Base-by-base conservation (phyloP, 2,888 invertebrate genomes). In the Acrobasis suavella region DNA sequence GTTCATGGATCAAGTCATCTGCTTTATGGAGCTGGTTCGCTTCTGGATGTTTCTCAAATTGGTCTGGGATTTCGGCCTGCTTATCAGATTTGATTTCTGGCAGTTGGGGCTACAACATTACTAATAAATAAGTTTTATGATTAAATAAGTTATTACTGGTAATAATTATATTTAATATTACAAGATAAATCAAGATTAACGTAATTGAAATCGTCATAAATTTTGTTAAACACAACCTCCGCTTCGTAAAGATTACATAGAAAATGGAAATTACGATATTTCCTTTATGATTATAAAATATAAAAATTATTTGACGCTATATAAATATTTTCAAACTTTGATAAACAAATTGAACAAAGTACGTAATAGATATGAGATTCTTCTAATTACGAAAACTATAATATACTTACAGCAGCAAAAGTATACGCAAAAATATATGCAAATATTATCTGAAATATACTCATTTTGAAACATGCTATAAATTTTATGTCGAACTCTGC, bases 101-200 rank as follows among this genome's bases (percentile, higher is more conserved):
- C 52, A 75, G 71, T 69, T 86, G 86, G 0, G 82, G 77, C 87
- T 89, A 71, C 14, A 66, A 68, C 62, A 60, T 38, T 50, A 58
- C 55, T 62, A 55, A 55, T 32, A 15, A 14, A 14, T 46, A 46
- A 14, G 7, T 46, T 46, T 46, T 46, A 14, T 14, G 5, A 32
- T 32, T 32, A 32, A 32, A 32, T 32, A 32, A 32, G 8, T 32
- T 32, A 32, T 32, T 32, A 32, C 32, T 46, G n/a, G 10, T 9
- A 14, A 46, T 7, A 42, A 42, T 10, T 14, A n/a, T 46, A n/a
- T 42, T 42, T 5, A n/a, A 22, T 22, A 22, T 22, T 22, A 22
- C 22, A 22, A 22, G 22, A 22, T 22, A 2, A 22, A 22, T 22
- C 3, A 22, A 22, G 22, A 22, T 1, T 22, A 22, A 22, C 22